Percentiles rank a stretch among this genome's conserved stretches.
phyloP scores from a whole-genome alignment of 2,888 invertebrate species.

The Meteorus colon region DNA sequence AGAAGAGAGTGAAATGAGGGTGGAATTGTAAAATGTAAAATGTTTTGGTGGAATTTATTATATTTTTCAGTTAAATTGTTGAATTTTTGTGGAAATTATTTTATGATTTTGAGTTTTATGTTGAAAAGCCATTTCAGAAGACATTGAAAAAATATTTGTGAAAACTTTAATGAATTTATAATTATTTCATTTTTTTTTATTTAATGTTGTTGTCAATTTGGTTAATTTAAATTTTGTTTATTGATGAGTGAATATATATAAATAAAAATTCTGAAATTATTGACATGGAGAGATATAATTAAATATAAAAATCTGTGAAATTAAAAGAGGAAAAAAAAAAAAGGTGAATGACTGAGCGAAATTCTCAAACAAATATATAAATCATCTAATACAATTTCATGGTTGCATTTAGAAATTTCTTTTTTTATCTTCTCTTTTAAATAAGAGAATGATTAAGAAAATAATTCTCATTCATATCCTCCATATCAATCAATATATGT shows the following conservation, averaged over 20 bases:
- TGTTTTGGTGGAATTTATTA: too few relatives aligned
- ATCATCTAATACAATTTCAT: not conserved
- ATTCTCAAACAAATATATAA: not conserved
- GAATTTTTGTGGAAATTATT: too few relatives aligned
- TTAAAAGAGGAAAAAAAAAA: not conserved
- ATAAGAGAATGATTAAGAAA: not conserved
- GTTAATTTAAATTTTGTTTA: too few relatives aligned
- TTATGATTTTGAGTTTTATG: too few relatives aligned
- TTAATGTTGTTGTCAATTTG: too few relatives aligned
- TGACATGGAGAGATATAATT: not conserved
- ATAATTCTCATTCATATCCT: not conserved
- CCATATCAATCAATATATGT: not conserved
- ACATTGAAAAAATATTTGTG: too few relatives aligned
- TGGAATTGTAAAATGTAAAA: not conserved
- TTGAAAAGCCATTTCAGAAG: too few relatives aligned
- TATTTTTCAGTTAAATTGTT: too few relatives aligned
- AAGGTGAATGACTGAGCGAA: not conserved
- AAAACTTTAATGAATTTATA: too few relatives aligned
- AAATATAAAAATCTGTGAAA: not conserved
- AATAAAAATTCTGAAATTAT: not conserved
- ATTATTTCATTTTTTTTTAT: too few relatives aligned
- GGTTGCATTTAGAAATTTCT: not conserved
- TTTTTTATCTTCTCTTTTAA: not conserved
- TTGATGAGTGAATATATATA: too few relatives aligned
- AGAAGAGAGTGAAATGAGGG: not conserved